Evolutionary conservation across 2,797 vertebrate genomes (phyloP).

Genomic region (Peromyscus eremicus): DNA sequence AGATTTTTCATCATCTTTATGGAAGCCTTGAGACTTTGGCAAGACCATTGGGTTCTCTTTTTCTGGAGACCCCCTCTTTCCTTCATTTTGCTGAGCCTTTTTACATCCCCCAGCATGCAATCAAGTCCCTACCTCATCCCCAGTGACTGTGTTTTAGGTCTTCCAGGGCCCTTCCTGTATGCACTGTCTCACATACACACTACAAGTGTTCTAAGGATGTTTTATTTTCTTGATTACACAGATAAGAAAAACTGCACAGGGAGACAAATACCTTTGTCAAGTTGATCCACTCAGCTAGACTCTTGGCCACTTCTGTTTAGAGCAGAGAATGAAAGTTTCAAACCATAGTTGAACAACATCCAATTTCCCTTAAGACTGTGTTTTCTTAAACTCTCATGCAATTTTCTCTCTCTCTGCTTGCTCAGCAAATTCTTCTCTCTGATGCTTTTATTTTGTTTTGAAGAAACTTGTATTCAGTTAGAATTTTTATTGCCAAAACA

Average conservation of each 20-base stretch:
- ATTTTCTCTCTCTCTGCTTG: neutral
- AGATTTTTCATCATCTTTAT: neutral
- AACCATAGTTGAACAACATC: neutral
- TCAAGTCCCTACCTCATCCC: no score
- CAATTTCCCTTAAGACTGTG: neutral
- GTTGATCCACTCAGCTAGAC: neutral
- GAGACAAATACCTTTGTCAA: neutral
- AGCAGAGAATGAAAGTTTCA: neutral
- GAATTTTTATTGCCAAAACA: slow-evolving; percentile 8
- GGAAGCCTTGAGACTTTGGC: neutral
- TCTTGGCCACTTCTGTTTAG: neutral
- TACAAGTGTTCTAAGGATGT: neutral
- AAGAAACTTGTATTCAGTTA: neutral
- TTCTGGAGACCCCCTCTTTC: no score
- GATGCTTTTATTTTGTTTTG: neutral
- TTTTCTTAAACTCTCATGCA: neutral
- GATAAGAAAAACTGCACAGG: neutral
- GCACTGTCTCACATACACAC: neutral
- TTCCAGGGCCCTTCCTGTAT: neutral
- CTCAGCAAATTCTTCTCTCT: neutral
- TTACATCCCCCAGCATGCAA: neutral
- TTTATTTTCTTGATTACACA: neutral
- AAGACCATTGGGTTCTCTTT: neutral
- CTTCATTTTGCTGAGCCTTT: neutral
- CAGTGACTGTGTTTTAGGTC: fast-evolving